These are phyloP conservation scores for Saguinus midas DNA, from an alignment of 2,113 vertebrate species.

Conservation along the genomic window DNA sequence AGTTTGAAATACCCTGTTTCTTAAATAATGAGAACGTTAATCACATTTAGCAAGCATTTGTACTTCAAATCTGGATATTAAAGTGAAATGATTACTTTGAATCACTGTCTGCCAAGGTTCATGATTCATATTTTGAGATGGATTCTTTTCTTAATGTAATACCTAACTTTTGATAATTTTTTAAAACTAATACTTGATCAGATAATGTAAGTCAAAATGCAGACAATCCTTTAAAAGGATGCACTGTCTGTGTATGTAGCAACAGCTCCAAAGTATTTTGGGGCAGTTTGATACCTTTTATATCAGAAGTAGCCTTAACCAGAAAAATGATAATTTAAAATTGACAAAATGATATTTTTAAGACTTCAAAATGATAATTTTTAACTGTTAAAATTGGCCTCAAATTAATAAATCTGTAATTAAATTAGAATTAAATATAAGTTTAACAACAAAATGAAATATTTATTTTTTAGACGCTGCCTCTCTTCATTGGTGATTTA, in stretches of 20 bases:
- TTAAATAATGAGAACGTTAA: constrained; percentile 71
- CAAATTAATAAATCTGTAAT: constrained; percentile 60
- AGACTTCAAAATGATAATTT: constrained; percentile 77
- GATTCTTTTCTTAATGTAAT: constrained; percentile 84
- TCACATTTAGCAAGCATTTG: constrained; percentile 82
- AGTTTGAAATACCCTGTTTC: constrained; percentile 80
- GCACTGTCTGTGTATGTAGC: constrained; percentile 68
- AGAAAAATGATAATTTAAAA: constrained; percentile 74
- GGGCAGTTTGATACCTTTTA: constrained; percentile 82
- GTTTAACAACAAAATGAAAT: constrained; percentile 59
- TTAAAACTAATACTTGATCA: constrained; percentile 76
- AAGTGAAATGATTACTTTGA: constrained; percentile 76
- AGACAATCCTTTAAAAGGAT: constrained; percentile 75
- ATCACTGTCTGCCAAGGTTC: constrained; percentile 77
- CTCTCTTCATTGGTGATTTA: constrained; percentile 63
- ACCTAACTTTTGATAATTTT: constrained; percentile 84
- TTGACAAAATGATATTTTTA: constrained; percentile 78
- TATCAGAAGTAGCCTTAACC: constrained; percentile 81
- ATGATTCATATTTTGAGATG: constrained; percentile 82
- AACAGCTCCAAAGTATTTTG: constrained; percentile 77
- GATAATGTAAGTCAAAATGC: constrained; percentile 72
- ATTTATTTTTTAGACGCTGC: constrained; percentile 64
- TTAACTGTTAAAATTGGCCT: constrained; percentile 75
- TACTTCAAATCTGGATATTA: constrained; percentile 81
- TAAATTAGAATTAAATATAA: constrained; percentile 65